Evolutionary conservation across 2,888 invertebrate genomes (phyloP).

Genomic region (Drosophila rubida): DNA sequence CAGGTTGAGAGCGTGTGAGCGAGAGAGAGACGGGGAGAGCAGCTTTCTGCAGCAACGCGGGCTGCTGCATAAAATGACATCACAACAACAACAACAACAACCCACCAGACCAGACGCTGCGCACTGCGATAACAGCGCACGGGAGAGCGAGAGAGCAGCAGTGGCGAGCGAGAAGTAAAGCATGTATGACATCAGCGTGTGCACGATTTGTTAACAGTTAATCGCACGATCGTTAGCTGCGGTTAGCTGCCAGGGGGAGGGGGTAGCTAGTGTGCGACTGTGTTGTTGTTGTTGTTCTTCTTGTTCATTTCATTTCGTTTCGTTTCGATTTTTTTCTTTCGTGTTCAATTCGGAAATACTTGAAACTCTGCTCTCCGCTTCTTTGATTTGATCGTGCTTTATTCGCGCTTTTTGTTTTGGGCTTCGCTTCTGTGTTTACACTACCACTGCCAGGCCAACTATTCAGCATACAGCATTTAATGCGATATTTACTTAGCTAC

Average conservation of each 20-base stretch:
- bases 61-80: slow-evolving; percentile 72
- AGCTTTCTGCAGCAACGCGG: slow-evolving; percentile 49
- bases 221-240: slow-evolving; percentile 59
- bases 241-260: not conserved
- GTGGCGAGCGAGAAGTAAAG: slow-evolving; percentile 15
- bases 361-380: slow-evolving; percentile 17
- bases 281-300: not conserved
- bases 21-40: slow-evolving; percentile 20
- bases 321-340: not conserved
- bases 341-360: slow-evolving; percentile 61
- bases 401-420: slow-evolving; percentile 46
- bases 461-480: not conserved
- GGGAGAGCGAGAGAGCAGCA: not conserved
- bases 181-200: slow-evolving; percentile 78
- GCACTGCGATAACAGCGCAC: slow-evolving; percentile 53
- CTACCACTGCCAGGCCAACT: slow-evolving; percentile 12
- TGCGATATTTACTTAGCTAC: slow-evolving; percentile 9
- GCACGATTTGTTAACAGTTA: slow-evolving; percentile 82
- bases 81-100: slow-evolving; percentile 52
- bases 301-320: not conserved
- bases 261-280: too few relatives aligned
- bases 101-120: slow-evolving; percentile 20
- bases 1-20: slow-evolving; percentile 13
- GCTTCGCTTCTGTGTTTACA: slow-evolving; percentile 49
- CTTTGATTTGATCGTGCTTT: slow-evolving; percentile 29